Base-by-base conservation (phyloP, 1,140 invertebrate species). In the Doryteuthis pealeii region DNA sequence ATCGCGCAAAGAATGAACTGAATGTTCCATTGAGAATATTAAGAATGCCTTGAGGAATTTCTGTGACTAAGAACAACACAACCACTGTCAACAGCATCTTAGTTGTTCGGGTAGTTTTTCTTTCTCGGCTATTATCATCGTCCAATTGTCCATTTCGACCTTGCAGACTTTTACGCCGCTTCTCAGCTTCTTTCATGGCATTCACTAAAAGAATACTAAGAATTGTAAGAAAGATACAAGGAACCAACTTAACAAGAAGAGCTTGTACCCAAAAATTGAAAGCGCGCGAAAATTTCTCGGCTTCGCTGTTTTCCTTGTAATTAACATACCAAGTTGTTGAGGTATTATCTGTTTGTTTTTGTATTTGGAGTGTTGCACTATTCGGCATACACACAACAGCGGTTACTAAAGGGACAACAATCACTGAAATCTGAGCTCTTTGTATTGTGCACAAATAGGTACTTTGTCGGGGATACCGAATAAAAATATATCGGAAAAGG, bases 71-170 rank as follows among this genome's bases (percentile, higher is more conserved):
- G 80, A 97, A 97, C 0, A 96, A 89, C 0, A 95, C 86, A 2
- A 97, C 89, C 0, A 98, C 93, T 0, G 95, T 95, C 5, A 98
- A 89, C 12, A 98, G 89, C 92, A 98, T 96, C 75, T 92, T 92
- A 0, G 96, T 97, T 0, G 96, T 98, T 76, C 95, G 90, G 84
- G 96, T 94, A 1, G 93, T 92, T 76, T 87, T 84, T n/a, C 81
- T 75, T 65, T 85, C 83, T 54, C 82, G 82, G 66, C 87, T 84
- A 2, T 81, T 81, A 68, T 87, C 85, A 35, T 84, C 82, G 72
- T 81, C 82, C 15, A 80, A 75, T n/a, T 68, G 71, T 8, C 87
- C 85, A 54, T 77, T 80, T 69, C 84, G 81, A 6, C 81, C 83
- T 73, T 84, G 86, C 26, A 87, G 78, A 33, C 76, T 77, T 49